phyloP scores from a whole-genome alignment of 2,888 invertebrate genomes.

The Cerceris ruficornis region DNA sequence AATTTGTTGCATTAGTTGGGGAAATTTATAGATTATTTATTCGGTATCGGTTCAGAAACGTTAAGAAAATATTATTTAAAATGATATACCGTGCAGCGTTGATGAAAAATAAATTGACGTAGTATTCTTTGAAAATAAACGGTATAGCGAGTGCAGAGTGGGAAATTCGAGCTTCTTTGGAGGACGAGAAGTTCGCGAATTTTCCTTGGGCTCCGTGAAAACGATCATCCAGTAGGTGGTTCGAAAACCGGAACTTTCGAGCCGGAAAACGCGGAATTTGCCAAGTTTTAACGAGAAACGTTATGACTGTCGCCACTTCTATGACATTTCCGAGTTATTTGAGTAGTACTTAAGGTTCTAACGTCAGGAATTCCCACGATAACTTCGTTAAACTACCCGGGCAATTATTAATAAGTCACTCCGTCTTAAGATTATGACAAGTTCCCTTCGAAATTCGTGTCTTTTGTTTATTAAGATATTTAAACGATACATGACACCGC shows the following conservation, averaged over 20 bases:
- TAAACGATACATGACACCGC: no score
- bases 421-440: background rate
- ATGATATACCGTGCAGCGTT: no score
- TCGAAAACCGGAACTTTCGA: conserved; percentile 24
- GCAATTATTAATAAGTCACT: conserved; percentile 35
- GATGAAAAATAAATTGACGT: no score
- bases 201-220: background rate
- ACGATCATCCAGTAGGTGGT: background rate
- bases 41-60: no score
- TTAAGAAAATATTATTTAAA: no score
- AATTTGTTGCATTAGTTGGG: no score
- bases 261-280: conserved; percentile 33
- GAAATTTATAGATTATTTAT: no score
- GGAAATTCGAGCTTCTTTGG: background rate
- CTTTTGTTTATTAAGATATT: background rate
- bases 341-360: background rate
- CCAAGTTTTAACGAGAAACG: conserved; percentile 58
- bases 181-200: background rate
- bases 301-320: conserved; percentile 6
- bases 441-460: background rate
- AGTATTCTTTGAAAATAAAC: background rate
- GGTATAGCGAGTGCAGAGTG: no score
- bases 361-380: conserved; percentile 15
- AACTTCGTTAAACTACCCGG: conserved; percentile 21
- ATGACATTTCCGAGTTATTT: conserved; percentile 1